phyloP scores from a whole-genome alignment of 1,140 invertebrate genomes.

The Meloidogyne chitwoodi region DNA sequence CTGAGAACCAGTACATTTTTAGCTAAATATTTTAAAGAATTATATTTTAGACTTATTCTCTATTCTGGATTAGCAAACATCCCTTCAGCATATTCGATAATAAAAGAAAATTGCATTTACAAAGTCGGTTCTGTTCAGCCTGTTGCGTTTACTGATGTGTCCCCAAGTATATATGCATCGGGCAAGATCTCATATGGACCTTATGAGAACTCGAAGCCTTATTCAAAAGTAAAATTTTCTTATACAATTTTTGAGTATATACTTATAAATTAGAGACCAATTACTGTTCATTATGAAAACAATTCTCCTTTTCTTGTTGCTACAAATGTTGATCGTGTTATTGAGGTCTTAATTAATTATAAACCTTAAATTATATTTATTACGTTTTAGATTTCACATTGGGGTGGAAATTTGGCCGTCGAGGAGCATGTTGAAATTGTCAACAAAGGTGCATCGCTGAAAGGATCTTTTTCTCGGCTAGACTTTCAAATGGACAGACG shows the following conservation, averaged over 20 bases:
- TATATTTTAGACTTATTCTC: slow-evolving; percentile 43
- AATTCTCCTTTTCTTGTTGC: slow-evolving; percentile 90
- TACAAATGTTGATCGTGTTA: slow-evolving; percentile 74
- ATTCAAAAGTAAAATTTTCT: slow-evolving; percentile 25
- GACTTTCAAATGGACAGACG: slow-evolving; percentile 57
- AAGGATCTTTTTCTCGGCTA: slow-evolving; percentile 54
- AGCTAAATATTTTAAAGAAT: slow-evolving; percentile 1
- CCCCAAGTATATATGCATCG: slow-evolving; percentile 39
- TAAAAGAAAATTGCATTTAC: slow-evolving; percentile 41
- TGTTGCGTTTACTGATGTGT: slow-evolving; percentile 42
- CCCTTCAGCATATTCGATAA: slow-evolving; percentile 37
- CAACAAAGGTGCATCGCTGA: slow-evolving; percentile 82
- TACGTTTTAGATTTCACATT: slow-evolving; percentile 72
- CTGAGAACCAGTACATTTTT: slow-evolving; percentile 49
- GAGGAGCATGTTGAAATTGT: slow-evolving; percentile 86
- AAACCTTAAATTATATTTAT: neutral
- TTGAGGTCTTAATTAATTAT: slow-evolving; percentile 74
- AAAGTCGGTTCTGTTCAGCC: slow-evolving; percentile 43
- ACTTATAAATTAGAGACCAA: slow-evolving; percentile 40
- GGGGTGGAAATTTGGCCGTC: slow-evolving; percentile 90
- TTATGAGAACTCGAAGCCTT: slow-evolving; percentile 46
- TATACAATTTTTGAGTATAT: neutral
- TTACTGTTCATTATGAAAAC: slow-evolving; percentile 84
- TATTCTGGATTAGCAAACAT: slow-evolving; percentile 47
- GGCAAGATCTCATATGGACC: slow-evolving; percentile 53